Conservation (phyloP, 2,888 invertebrate genomes). For the Athetis lepigone region DNA sequence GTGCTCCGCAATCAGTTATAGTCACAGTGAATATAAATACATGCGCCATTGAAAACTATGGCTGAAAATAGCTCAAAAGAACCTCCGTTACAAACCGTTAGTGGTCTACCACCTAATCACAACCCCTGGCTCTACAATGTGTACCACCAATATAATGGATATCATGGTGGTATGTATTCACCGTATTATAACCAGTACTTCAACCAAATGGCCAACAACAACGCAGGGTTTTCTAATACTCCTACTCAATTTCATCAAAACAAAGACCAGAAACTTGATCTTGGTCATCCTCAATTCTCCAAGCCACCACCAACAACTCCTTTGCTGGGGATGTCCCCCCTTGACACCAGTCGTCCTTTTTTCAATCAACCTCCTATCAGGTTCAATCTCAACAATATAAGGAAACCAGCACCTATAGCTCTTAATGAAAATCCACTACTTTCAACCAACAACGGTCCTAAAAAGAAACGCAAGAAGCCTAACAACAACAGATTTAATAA, state of each 20-base stretch:
- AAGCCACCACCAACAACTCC: slow-evolving; percentile 81
- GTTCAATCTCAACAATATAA: slow-evolving; percentile 85
- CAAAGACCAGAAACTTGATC: slow-evolving; percentile 75
- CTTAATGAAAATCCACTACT: slow-evolving; percentile 84
- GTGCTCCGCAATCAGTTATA: background rate
- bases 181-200: slow-evolving; percentile 89
- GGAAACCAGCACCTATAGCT: slow-evolving; percentile 82
- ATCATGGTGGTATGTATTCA: slow-evolving; percentile 84
- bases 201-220: slow-evolving; percentile 83
- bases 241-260: slow-evolving; percentile 79
- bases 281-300: slow-evolving; percentile 76
- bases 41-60: slow-evolving; percentile 67
- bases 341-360: slow-evolving; percentile 83
- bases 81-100: slow-evolving; percentile 87
- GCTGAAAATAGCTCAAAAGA: slow-evolving; percentile 84
- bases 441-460: slow-evolving; percentile 88
- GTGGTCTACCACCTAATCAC: slow-evolving; percentile 82
- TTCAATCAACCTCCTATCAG: slow-evolving; percentile 86
- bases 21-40: background rate
- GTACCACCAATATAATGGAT: slow-evolving; percentile 83
- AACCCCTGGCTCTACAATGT: slow-evolving; percentile 86
- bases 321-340: slow-evolving; percentile 85
- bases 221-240: slow-evolving; percentile 73
- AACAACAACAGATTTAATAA: slow-evolving; percentile 91
- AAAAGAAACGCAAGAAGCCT: slow-evolving; percentile 94